Evolutionary conservation across 2,888 invertebrate species (phyloP), one percentile per base, ranked within the genome.

Genomic region (Disparrhopalites patrizii): DNA sequence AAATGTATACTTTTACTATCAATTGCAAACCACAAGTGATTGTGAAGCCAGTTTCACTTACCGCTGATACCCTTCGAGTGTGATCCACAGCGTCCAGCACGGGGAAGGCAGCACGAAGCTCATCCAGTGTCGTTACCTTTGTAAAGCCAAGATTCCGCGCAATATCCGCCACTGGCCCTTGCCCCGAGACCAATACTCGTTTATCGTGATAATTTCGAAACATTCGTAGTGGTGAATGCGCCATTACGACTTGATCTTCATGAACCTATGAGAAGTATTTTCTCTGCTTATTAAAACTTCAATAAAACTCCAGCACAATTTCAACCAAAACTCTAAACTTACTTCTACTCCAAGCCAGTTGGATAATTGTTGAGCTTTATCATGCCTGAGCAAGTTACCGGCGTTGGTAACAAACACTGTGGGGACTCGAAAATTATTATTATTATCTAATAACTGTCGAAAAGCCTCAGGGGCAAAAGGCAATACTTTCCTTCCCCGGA

Each of bases 401-500:
- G 86, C 86, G 79, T 87, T 87, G 0, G 86, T 87, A 20, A 87
- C 84, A 77, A 87, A 83, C 13, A 85, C 81, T 1, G 84, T 84
- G 1, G 86, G 86, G 28, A 86, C 81, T 50, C 81, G 77, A 77
- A 86, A 86, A 69, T 82, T 81, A 10, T 84, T 83, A 68, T 81
- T 77, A 5, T 79, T 71, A 71, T 84, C 83, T 8, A 81, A 80
- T 20, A 47, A 25, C 3, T 7, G 47, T 27, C 80, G 78, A 76
- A 87, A 85, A 1, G 85, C 83, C 68, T 85, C 83, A 62, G 79
- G 81, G 1, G 85, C 85, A 18, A 82, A 81, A 13, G 86, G 85
- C 50, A 87, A 76, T 7, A 86, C 79, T 62, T 81, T 81, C 69
- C 82, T 81, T 0, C 86, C 86, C 57, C 86, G 79, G 2, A 85